phyloP scores from a whole-genome alignment of 2,113 vertebrate species.

The Solea solea region DNA sequence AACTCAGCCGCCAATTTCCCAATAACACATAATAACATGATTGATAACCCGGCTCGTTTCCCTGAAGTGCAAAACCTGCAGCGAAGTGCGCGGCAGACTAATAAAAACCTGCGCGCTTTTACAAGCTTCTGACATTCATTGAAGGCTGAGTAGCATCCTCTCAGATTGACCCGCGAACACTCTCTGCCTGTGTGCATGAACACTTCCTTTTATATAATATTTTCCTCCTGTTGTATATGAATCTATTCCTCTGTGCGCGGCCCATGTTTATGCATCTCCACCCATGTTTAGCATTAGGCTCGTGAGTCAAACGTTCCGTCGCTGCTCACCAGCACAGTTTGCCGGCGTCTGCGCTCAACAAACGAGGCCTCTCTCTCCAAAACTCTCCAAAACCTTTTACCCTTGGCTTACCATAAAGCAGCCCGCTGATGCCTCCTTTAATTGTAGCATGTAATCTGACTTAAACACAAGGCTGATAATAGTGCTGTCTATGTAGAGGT shows the following conservation, averaged over 20 bases:
- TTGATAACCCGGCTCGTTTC: constrained; percentile 41
- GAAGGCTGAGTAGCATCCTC: constrained; percentile 24
- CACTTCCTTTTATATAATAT: constrained; percentile 18
- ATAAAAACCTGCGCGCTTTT: constrained; percentile 2
- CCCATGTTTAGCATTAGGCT: constrained; percentile 74
- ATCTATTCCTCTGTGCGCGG: constrained; percentile 64
- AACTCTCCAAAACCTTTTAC: constrained; percentile 41
- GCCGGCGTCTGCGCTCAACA: constrained; percentile 50
- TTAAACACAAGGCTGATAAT: constrained; percentile 79
- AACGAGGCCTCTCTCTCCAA: constrained; percentile 54
- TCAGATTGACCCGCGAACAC: constrained; percentile 18
- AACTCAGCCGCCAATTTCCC: constrained; percentile 22
- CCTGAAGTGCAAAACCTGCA: constrained; percentile 17
- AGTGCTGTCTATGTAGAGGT: constrained; percentile 73
- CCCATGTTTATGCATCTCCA: constrained; percentile 70
- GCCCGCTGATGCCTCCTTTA: constrained; percentile 70
- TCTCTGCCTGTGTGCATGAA: constrained; percentile 27
- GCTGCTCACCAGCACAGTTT: constrained; percentile 46
- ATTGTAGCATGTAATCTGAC: constrained; percentile 77
- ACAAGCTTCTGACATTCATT: not conserved
- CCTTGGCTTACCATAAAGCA: constrained; percentile 60
- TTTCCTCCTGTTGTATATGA: constrained; percentile 51
- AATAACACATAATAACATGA: constrained; percentile 51
- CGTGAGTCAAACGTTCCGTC: constrained; percentile 71
- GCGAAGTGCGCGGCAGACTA: not conserved